Evolutionary conservation across 2,797 vertebrate genomes (phyloP).

Genomic region (Sebastes itinus): DNA sequence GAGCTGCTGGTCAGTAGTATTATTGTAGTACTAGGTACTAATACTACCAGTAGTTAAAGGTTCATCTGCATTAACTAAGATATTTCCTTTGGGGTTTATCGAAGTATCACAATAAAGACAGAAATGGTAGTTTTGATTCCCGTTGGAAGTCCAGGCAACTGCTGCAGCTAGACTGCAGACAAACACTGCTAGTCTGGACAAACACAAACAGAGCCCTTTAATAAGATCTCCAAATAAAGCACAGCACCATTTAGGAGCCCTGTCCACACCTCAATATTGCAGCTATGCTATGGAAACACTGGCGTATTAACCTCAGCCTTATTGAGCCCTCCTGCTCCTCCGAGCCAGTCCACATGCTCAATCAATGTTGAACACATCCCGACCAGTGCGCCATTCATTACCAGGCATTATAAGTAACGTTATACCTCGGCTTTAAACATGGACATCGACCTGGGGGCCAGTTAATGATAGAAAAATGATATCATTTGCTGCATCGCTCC

Average conservation of each 20-base stretch:
- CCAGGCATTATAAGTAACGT: constrained; percentile 66
- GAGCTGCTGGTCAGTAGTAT: not conserved
- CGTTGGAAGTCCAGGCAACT: not conserved
- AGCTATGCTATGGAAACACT: constrained; percentile 58
- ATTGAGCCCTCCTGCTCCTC: constrained; percentile 8
- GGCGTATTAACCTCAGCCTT: constrained; percentile 42
- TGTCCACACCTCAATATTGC: constrained; percentile 48
- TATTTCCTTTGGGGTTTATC: not conserved
- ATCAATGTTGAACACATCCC: constrained; percentile 68
- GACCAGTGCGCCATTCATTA: constrained; percentile 68
- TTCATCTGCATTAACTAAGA: not conserved
- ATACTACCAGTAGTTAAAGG: not conserved
- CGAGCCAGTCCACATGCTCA: constrained; percentile 38
- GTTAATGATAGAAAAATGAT: constrained; percentile 79
- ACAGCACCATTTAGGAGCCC: not conserved
- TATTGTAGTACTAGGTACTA: not conserved
- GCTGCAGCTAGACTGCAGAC: constrained; percentile 51
- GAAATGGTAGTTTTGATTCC: constrained; percentile 32
- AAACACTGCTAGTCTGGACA: constrained; percentile 68
- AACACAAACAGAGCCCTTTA: constrained; percentile 61
- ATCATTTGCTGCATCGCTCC: constrained; percentile 74
- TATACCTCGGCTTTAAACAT: constrained; percentile 71
- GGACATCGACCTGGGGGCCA: constrained; percentile 70
- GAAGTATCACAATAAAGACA: constrained; percentile 31
- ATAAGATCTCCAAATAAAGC: constrained; percentile 72